phyloP scores from a whole-genome alignment of 2,797 vertebrate genomes.

The Chiloscyllium punctatum region DNA sequence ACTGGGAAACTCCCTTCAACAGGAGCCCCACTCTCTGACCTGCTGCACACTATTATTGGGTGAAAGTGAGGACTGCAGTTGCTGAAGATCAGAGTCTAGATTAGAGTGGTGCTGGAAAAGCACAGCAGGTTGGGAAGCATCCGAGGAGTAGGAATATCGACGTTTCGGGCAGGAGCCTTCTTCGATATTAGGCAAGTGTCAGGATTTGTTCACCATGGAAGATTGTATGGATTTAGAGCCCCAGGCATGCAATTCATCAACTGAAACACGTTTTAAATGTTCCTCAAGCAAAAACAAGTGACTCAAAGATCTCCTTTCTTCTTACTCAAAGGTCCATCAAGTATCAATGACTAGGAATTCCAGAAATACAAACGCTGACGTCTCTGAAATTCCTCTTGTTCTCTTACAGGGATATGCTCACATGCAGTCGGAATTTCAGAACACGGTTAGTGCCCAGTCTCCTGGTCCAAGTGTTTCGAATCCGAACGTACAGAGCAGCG shows the following conservation, averaged over 20 bases:
- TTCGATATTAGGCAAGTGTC: background rate
- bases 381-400: slow-evolving; percentile 15
- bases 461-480: slow-evolving; percentile 79
- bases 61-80: too few relatives aligned
- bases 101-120: too few relatives aligned
- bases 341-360: background rate
- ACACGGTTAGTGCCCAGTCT: slow-evolving; percentile 80
- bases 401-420: slow-evolving; percentile 79
- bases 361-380: background rate
- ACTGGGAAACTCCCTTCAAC: background rate
- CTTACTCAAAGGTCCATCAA: background rate
- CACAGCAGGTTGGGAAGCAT: too few relatives aligned
- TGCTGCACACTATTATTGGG: background rate
- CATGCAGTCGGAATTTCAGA: slow-evolving; percentile 85
- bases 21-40: background rate
- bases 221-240: background rate
- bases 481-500: slow-evolving; percentile 69
- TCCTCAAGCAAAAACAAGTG: background rate
- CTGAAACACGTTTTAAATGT: background rate
- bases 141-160: too few relatives aligned
- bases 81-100: too few relatives aligned
- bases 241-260: background rate
- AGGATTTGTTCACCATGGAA: too few relatives aligned
- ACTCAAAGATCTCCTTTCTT: background rate
- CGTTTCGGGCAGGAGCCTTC: background rate